A percentile compares a stretch with the other conserved stretches of the same genome.
Evolutionary conservation across 1,140 invertebrate genomes (phyloP).

Genomic region (Euura saliciscinereae): DNA sequence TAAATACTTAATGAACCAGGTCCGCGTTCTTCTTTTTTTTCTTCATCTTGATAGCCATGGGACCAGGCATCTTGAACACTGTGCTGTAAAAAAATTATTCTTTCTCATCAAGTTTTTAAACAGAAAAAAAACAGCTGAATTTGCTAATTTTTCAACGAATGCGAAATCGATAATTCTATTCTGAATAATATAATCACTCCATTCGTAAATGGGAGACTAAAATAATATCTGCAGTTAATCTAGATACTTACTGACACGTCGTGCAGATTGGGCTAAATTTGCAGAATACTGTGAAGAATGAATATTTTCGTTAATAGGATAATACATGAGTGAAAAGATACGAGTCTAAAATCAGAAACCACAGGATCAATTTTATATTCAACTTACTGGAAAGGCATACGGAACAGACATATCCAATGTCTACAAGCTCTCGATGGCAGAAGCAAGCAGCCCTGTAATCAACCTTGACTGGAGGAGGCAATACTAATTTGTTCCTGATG

Average conservation of each 20-base stretch:
- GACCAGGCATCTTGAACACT: constrained; percentile 80
- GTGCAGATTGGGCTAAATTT: constrained; percentile 97
- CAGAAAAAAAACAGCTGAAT: background rate
- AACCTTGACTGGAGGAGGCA: constrained; percentile 89
- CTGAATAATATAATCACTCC: background rate
- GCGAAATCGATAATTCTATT: no score
- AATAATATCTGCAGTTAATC: constrained; percentile 15
- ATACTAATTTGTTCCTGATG: constrained; percentile 80
- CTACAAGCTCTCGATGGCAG: constrained; percentile 95
- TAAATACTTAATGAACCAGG: constrained; percentile 39
- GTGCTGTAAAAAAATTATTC: constrained; percentile 69
- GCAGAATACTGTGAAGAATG: constrained; percentile 86
- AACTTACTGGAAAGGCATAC: constrained; percentile 92
- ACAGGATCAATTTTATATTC: no score
- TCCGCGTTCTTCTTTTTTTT: constrained; percentile 70
- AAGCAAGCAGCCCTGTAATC: constrained; percentile 97
- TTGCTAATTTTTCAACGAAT: background rate
- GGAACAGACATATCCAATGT: constrained; percentile 97
- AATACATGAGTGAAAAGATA: background rate
- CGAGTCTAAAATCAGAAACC: no score
- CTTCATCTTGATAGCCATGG: constrained; percentile 72
- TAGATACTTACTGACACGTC: constrained; percentile 89
- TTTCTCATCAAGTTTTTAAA: constrained; percentile 21
- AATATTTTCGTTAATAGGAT: no score
- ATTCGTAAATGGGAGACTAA: background rate